These are phyloP conservation scores for Montipora foliosa DNA, from an alignment of 64 coral and sea anemone genomes.

Conservation along the genomic window DNA sequence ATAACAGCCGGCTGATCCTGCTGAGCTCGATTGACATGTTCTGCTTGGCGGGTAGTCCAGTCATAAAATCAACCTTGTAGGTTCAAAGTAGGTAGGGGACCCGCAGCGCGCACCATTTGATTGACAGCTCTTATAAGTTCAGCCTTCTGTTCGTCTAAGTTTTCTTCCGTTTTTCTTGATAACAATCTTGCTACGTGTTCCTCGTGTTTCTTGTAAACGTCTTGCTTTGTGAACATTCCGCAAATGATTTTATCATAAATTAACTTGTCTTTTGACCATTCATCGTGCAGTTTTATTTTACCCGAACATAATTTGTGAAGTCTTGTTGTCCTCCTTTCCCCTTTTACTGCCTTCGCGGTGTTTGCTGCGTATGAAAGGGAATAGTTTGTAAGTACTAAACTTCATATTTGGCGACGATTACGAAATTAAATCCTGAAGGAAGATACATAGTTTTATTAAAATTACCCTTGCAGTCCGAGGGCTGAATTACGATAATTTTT, in stretches of 20 bases:
- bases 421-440: too few relatives aligned
- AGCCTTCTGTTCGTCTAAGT: slow-evolving; percentile 90
- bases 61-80: neutral
- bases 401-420: too few relatives aligned
- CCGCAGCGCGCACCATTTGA: slow-evolving; percentile 80
- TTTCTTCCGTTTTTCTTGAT: slow-evolving; percentile 62
- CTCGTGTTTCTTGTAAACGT: slow-evolving; percentile 87
- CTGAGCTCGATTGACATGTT: too few relatives aligned
- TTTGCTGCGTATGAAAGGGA: slow-evolving; percentile 36
- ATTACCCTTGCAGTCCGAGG: too few relatives aligned
- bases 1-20: too few relatives aligned
- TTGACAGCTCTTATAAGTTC: slow-evolving; percentile 84
- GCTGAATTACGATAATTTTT: too few relatives aligned
- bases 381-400: neutral
- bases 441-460: too few relatives aligned
- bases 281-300: slow-evolving; percentile 71
- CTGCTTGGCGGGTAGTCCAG: too few relatives aligned
- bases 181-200: slow-evolving; percentile 78
- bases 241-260: slow-evolving; percentile 92
- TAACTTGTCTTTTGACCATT: slow-evolving; percentile 74
- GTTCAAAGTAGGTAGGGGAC: slow-evolving; percentile 85
- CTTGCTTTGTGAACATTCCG: slow-evolving; percentile 84
- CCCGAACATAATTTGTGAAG: slow-evolving; percentile 91
- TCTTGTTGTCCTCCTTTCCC: slow-evolving; percentile 84
- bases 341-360: slow-evolving; percentile 82